These are phyloP conservation scores for Amazona guildingii DNA, from an alignment of 2,113 vertebrate species.

Conservation along the genomic window DNA sequence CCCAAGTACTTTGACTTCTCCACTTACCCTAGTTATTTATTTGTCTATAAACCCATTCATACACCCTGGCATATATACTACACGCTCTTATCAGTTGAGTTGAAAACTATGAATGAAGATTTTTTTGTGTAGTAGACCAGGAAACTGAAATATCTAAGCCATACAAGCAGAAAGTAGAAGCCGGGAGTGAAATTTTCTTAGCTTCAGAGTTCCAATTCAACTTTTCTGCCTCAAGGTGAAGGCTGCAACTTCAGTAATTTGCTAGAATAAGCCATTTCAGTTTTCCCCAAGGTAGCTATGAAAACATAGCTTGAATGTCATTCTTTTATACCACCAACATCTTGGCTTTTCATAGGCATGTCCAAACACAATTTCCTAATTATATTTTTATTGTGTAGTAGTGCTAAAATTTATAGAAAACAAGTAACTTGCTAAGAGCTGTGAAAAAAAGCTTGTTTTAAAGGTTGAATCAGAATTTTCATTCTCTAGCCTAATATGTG, in stretches of 20 bases:
- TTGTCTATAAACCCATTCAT: not conserved
- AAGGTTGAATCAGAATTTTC: not conserved
- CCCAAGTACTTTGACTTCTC: not conserved
- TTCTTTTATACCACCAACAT: not conserved
- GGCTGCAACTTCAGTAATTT: not conserved
- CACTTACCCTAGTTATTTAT: not conserved
- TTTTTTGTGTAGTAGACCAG: not conserved
- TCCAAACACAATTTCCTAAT: not conserved
- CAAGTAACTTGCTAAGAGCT: not conserved
- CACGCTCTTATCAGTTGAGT: not conserved
- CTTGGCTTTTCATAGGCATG: not conserved
- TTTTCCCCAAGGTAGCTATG: not conserved
- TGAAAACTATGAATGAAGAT: not conserved
- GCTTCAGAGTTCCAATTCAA: not conserved
- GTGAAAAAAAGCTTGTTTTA: not conserved
- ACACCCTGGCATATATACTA: not conserved
- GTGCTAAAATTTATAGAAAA: not conserved
- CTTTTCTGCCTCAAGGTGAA: not conserved
- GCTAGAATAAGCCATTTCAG: not conserved
- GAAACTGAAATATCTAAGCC: not conserved
- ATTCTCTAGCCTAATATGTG: not conserved
- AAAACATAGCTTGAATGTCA: not conserved
- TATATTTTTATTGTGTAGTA: not conserved
- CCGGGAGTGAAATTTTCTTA: not conserved
- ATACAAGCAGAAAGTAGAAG: not conserved